phyloP scores from a whole-genome alignment of 2,797 vertebrate genomes.

The Monodelphis domestica region DNA sequence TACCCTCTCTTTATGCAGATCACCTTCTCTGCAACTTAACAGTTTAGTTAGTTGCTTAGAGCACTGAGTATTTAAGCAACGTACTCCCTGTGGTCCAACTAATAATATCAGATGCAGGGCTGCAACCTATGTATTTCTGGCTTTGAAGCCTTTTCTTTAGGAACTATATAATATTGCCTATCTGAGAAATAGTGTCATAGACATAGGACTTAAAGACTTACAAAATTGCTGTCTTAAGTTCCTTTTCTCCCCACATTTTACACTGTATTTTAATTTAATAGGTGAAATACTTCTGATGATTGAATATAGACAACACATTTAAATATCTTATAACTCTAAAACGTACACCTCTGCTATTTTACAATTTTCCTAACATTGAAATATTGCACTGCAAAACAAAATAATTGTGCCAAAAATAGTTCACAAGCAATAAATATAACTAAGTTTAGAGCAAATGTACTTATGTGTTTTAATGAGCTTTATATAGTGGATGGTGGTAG shows the following conservation, averaged over 20 bases:
- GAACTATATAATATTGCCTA: neutral
- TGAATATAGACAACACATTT: neutral
- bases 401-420: neutral
- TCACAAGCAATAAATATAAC: neutral
- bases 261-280: neutral
- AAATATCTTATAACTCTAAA: slow-evolving; percentile 10
- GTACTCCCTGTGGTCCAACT: neutral
- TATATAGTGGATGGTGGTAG: neutral
- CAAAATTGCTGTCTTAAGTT: neutral
- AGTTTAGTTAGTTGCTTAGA: neutral
- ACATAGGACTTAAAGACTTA: neutral
- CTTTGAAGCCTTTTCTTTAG: neutral
- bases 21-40: neutral
- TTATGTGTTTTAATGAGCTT: slow-evolving; percentile 4
- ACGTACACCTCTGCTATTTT: neutral
- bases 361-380: slow-evolving; percentile 4
- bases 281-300: neutral
- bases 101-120: neutral
- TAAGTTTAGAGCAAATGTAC: neutral
- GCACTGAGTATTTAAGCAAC: neutral
- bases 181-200: neutral
- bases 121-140: neutral
- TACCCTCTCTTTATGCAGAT: neutral
- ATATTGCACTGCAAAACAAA: neutral
- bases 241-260: neutral